Conservation (phyloP, 1,140 invertebrate species). For the Pseudobourletiella spinata region DNA sequence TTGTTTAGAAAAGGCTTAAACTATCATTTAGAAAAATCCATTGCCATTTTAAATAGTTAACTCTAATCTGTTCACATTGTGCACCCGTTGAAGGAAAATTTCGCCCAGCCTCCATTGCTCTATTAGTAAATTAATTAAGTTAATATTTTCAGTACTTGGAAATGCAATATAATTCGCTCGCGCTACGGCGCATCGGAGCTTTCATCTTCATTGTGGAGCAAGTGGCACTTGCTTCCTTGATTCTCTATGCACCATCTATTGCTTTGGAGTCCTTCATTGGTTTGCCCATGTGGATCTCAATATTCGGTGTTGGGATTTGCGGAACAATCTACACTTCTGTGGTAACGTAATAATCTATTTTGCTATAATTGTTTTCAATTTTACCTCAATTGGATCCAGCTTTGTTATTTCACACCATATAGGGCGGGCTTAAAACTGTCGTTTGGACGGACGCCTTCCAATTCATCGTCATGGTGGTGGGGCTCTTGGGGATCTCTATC, state of each 20-base stretch:
- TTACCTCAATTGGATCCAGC: too few relatives aligned
- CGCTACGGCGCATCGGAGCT: constrained; percentile 11
- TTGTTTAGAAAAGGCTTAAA: too few relatives aligned
- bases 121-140: too few relatives aligned
- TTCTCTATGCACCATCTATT: constrained; percentile 34
- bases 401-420: constrained; percentile 3
- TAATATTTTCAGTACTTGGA: constrained; percentile 35
- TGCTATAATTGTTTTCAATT: too few relatives aligned
- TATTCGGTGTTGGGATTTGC: constrained; percentile 12
- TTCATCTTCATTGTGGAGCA: constrained; percentile 22
- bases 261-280: constrained; percentile 33
- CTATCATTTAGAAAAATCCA: too few relatives aligned
- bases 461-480: constrained; percentile 13
- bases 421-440: constrained; percentile 14
- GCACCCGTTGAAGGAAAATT: background rate
- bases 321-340: constrained; percentile 12
- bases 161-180: constrained; percentile 16
- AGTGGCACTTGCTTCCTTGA: constrained; percentile 17
- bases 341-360: too few relatives aligned
- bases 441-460: constrained; percentile 23
- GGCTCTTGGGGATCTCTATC: constrained; percentile 5
- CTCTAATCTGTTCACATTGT: too few relatives aligned
- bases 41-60: too few relatives aligned
- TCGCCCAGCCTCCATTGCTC: too few relatives aligned
- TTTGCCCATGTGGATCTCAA: constrained; percentile 16